These are phyloP conservation scores for Vireo altiloquus DNA, from an alignment of 2,113 vertebrate species.

Conservation along the genomic window DNA sequence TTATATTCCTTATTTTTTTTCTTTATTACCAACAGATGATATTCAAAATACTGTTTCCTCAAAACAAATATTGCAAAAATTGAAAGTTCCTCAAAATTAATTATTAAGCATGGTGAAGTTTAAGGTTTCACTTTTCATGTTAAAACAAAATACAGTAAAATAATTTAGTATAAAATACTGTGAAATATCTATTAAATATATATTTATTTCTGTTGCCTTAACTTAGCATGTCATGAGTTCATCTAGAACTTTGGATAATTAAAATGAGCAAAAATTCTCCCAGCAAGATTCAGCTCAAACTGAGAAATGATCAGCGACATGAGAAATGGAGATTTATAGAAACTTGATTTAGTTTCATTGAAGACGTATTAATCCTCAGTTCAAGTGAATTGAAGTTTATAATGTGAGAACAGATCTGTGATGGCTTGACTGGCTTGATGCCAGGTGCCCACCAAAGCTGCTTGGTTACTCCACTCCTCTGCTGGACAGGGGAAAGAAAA, in stretches of 20 bases:
- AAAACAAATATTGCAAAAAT: not conserved
- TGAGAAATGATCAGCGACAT: not conserved
- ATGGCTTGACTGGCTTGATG: not conserved
- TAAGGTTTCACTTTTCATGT: not conserved
- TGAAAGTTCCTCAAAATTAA: not conserved
- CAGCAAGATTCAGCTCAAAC: not conserved
- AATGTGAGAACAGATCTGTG: not conserved
- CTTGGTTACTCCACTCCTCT: not conserved
- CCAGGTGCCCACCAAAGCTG: not conserved
- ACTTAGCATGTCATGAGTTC: not conserved
- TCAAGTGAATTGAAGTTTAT: not conserved
- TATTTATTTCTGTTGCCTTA: not conserved
- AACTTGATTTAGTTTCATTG: not conserved
- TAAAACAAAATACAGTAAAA: not conserved
- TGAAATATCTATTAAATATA: not conserved
- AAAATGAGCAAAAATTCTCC: not conserved
- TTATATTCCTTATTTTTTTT: not conserved
- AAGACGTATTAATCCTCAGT: not conserved
- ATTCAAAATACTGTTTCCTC: not conserved
- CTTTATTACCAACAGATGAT: not conserved
- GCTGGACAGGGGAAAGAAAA: not conserved
- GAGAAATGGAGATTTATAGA: not conserved
- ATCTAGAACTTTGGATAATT: not conserved
- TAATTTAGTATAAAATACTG: not conserved
- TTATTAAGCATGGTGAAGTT: not conserved